Evolutionary conservation across 2,113 vertebrate species (phyloP), one percentile per base, ranked within the genome.

Genomic region (Clinocottus analis): DNA sequence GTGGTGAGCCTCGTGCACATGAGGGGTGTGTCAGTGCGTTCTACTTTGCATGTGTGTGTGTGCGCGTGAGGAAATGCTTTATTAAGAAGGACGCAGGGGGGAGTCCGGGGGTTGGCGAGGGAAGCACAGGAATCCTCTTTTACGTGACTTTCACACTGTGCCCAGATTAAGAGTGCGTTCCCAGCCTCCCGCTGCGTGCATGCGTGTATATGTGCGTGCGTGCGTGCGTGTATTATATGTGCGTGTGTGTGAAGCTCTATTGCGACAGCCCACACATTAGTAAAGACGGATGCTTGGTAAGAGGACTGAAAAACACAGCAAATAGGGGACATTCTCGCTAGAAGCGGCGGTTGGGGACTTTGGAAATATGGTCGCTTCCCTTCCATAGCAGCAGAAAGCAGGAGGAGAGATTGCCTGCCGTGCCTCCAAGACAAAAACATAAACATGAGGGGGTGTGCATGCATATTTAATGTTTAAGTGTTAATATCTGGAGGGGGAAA

Each of bases 391-490:
- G 55, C 58, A 5, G 55, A 75, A 43, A 77, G n/a, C 43, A 55
- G 64, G 74, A 81, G 64, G 76, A 68, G 35, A 53, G 43, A 43
- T 65, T 7, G 11, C 67, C 78, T 72, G 82, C 82, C 74, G 58
- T 83, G 85, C 84, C 91, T 87, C 73, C 61, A 74, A 85, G 85
- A 87, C 67, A 87, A 88, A 89, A 89, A 91, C 89, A 91, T 80
- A 85, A 91, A 90, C 75, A 90, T 47, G 86, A 82, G 87, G 83
- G 84, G 83, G 82, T n/a, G 83, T 84, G 67, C 79, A 89, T 93
- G 89, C 91, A 93, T 91, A 89, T 93, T 92, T 91, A 87, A 93
- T 87, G 83, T 51, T 68, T 71, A 83, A 75, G 87, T 77, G 81
- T 85, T 91, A 83, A 90, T 93, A 91, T 86, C 92, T 90, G 67